Evolutionary conservation across 30 jellyfish, hydroid and myxozoan genomes (phyloP).

Genomic region (Cassiopea xamachana): DNA sequence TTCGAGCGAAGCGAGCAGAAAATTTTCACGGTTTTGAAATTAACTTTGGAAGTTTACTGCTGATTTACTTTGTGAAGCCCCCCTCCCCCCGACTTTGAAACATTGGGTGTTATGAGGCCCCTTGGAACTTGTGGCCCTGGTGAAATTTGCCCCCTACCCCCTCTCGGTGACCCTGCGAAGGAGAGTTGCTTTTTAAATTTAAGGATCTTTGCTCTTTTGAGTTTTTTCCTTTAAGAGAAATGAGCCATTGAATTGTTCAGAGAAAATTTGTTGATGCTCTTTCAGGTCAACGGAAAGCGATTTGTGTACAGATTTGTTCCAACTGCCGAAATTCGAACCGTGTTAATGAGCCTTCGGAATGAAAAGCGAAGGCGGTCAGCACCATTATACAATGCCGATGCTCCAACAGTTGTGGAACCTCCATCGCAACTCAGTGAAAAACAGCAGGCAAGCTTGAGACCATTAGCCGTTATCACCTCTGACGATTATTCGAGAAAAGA

Average conservation of each 20-base stretch:
- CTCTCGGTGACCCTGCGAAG: too few species aligned
- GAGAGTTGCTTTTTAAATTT: too few species aligned
- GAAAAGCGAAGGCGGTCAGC: constrained; percentile 46
- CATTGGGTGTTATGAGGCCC: too few species aligned
- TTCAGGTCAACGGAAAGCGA: constrained; percentile 96
- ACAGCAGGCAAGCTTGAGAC: constrained; percentile 33
- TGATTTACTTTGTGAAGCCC: too few species aligned
- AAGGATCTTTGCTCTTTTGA: too few species aligned
- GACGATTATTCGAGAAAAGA: constrained; percentile 37
- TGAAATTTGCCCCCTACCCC: too few species aligned
- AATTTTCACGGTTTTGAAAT: too few species aligned
- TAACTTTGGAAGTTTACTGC: too few species aligned
- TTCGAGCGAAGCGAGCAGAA: too few species aligned
- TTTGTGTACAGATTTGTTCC: constrained; percentile 97
- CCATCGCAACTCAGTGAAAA: constrained; percentile 40
- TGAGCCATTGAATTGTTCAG: neutral
- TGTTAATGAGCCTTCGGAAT: constrained; percentile 69
- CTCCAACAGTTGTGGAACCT: constrained; percentile 26
- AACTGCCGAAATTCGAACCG: constrained; percentile 87
- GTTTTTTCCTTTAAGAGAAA: neutral
- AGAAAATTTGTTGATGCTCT: neutral
- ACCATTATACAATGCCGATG: constrained; percentile 47
- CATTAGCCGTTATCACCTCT: constrained; percentile 24
- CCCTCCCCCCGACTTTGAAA: too few species aligned
- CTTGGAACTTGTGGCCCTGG: too few species aligned